Evolutionary conservation across 2,888 invertebrate genomes (phyloP), one percentile per base, ranked within the genome.

Genomic region (Crepidodera aurea): DNA sequence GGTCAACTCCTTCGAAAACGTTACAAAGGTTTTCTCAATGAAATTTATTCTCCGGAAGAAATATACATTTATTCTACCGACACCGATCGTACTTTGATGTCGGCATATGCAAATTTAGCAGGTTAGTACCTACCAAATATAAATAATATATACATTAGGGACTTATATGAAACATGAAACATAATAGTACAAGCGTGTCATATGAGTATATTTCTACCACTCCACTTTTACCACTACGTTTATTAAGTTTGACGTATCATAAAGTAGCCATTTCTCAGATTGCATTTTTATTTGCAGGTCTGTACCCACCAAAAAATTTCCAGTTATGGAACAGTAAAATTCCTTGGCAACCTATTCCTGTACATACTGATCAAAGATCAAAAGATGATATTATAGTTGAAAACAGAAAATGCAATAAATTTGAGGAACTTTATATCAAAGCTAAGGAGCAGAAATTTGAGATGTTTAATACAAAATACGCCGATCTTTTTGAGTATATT

Each of bases 21-120:
- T n/a, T 95, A 94, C 79, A 77, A 81, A 42, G 82, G 86, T 70
- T 84, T 90, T 48, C 70, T 89, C 2, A 82, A 83, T 10, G 70
- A 77, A 0, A 73, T 73, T 1, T 91, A 89, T 73, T 82, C 83
- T 2, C 80, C 79, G 19, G 79, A 84, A 15, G 84, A 88, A 74
- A 82, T 90, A 29, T 82, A 82, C 71, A 80, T 90, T 1, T 82
- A 84, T 51, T 91, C 93, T 40, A 94, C 95, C 0, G 92, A 95
- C 81, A 88, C 90, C 12, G 94, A 96, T 80, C 87, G 96, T 13
- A 93, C 95, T 0, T 81, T 96, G 7, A 93, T 93, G 91, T 94
- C 93, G 61, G 96, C 93, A 2, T 13, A 37, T 5, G 2, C 37
- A 2, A 13, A 3, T 37, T 37, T 37, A 37, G 91, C 37, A 37